phyloP scores from a whole-genome alignment of 2,797 vertebrate species.

The Semaprochilodus insignis region DNA sequence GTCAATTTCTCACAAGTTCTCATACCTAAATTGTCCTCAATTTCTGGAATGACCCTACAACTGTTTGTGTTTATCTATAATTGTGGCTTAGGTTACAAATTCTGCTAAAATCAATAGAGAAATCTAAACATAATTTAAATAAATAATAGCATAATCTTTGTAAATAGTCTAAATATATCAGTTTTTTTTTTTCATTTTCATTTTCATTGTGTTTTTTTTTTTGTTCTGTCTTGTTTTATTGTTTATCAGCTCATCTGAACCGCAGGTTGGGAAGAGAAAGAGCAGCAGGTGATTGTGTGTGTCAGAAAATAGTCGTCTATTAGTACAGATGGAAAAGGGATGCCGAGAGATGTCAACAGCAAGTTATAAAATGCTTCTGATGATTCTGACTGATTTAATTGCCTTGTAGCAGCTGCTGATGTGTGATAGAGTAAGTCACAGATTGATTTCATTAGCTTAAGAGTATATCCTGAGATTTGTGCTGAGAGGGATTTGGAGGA shows the following conservation, averaged over 20 bases:
- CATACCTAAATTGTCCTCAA: too few species aligned
- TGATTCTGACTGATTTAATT: not conserved
- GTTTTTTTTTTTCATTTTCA: not conserved
- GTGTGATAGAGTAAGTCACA: constrained; percentile 1
- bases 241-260: not conserved
- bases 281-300: not conserved
- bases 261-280: not conserved
- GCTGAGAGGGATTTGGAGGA: not conserved
- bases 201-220: not conserved
- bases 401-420: not conserved
- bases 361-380: not conserved
- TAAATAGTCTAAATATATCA: too few species aligned
- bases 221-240: not conserved
- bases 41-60: too few species aligned
- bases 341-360: not conserved
- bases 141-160: too few species aligned
- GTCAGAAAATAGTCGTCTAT: not conserved
- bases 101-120: too few species aligned
- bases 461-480: not conserved
- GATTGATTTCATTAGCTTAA: constrained; percentile 21
- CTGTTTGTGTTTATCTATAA: too few species aligned
- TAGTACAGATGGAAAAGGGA: not conserved
- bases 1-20: too few species aligned
- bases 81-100: too few species aligned
- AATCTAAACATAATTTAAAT: too few species aligned